Evolutionary conservation across 2,888 invertebrate genomes (phyloP).

Genomic region (Diloba caeruleocephala): DNA sequence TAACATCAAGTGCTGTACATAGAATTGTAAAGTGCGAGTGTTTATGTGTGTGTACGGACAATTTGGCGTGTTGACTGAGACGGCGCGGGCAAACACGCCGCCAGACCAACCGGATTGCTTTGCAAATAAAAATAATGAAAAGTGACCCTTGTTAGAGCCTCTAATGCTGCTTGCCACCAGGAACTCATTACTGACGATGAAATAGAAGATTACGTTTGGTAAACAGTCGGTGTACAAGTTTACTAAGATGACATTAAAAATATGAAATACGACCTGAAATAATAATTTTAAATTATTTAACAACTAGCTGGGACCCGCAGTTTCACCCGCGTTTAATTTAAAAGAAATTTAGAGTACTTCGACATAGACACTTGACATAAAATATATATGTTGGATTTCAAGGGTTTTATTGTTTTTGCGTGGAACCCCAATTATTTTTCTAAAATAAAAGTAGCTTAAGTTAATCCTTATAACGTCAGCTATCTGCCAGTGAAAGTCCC

Average conservation of each 20-base stretch:
- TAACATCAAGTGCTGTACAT: constrained; percentile 27
- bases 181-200: constrained; percentile 48
- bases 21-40: constrained; percentile 39
- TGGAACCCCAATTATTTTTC: too few relatives aligned
- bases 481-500: too few relatives aligned
- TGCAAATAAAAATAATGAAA: constrained; percentile 79
- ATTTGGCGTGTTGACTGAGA: constrained; percentile 67
- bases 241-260: neutral
- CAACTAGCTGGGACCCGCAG: too few relatives aligned
- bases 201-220: constrained; percentile 43
- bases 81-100: constrained; percentile 53
- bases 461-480: too few relatives aligned
- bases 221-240: constrained; percentile 21
- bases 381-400: too few relatives aligned
- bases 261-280: neutral
- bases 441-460: too few relatives aligned
- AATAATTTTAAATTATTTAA: too few relatives aligned
- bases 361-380: too few relatives aligned
- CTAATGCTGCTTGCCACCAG: constrained; percentile 12
- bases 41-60: constrained; percentile 56
- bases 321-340: too few relatives aligned
- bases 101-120: constrained; percentile 72
- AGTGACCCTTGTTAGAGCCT: constrained; percentile 55
- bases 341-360: too few relatives aligned
- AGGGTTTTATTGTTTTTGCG: too few relatives aligned